These are phyloP conservation scores for Trichosurus vulpecula DNA, from an alignment of 2,797 vertebrate genomes.

Conservation along the genomic window DNA sequence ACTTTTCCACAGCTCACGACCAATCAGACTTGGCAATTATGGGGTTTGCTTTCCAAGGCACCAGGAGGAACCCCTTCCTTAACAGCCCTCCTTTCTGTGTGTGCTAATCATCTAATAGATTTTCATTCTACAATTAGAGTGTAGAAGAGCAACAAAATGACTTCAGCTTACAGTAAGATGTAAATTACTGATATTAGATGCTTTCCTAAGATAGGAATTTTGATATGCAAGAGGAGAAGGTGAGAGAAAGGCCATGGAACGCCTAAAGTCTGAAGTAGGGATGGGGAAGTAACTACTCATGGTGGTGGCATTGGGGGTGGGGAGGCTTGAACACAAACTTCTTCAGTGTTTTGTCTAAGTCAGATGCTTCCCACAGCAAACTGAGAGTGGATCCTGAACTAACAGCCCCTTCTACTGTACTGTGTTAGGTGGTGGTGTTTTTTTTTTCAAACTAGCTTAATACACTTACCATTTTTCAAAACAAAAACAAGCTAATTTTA, in stretches of 20 bases:
- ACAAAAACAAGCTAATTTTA: conserved; percentile 62
- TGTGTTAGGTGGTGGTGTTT: neutral
- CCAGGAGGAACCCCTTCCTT: neutral
- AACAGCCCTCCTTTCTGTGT: neutral
- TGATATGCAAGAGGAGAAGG: conserved; percentile 6
- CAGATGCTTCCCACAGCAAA: neutral
- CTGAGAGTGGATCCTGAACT: conserved; percentile 8
- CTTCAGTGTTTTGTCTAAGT: neutral
- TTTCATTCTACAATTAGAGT: neutral
- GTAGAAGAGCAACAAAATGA: neutral
- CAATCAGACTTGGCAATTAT: neutral
- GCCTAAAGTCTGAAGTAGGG: neutral
- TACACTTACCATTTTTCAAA: conserved; percentile 55
- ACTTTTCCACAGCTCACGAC: neutral
- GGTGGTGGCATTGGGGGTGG: neutral
- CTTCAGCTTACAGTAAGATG: neutral
- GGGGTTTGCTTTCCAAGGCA: neutral
- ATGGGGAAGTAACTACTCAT: neutral
- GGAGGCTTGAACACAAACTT: neutral
- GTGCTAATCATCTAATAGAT: neutral
- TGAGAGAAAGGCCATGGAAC: neutral
- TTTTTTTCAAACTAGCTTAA: conserved; percentile 49
- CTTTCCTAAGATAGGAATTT: conserved; percentile 33
- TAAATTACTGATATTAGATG: neutral
- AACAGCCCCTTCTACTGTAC: conserved; percentile 5